A percentile compares a stretch with the other conserved stretches of the same genome.
Conservation (phyloP, 1,140 invertebrate species). For the Archivesica marissinica region DNA sequence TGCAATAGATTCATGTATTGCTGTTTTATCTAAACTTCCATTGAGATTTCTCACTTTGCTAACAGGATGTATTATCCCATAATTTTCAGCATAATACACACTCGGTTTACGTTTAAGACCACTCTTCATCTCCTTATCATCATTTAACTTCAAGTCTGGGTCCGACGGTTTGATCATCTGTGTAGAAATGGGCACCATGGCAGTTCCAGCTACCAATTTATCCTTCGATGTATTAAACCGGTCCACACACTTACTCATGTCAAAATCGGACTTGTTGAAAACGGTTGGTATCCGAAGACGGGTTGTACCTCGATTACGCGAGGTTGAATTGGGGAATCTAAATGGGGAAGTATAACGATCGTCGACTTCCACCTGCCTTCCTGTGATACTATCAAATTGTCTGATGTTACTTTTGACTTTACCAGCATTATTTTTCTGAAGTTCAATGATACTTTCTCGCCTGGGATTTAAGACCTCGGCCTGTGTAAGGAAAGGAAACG, state of each 20-base stretch:
- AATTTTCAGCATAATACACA: slow-evolving; percentile 63
- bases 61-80: neutral
- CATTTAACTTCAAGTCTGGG: slow-evolving; percentile 6
- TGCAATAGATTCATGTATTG: neutral
- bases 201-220: slow-evolving; percentile 61
- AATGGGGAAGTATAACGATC: slow-evolving; percentile 70
- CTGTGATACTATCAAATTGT: slow-evolving; percentile 66
- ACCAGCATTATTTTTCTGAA: slow-evolving; percentile 72
- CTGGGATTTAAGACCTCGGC: slow-evolving; percentile 71
- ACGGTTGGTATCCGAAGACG: slow-evolving; percentile 78
- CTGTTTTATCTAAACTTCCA: slow-evolving; percentile 17
- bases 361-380: slow-evolving; percentile 32
- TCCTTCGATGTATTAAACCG: slow-evolving; percentile 62
- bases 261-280: slow-evolving; percentile 72
- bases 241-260: slow-evolving; percentile 46
- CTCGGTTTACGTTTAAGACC: slow-evolving; percentile 64
- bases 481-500: slow-evolving; percentile 69
- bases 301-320: slow-evolving; percentile 69
- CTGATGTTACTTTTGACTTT: slow-evolving; percentile 71
- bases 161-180: slow-evolving; percentile 69
- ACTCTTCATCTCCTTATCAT: neutral
- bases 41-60: neutral
- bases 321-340: slow-evolving; percentile 71
- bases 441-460: slow-evolving; percentile 76
- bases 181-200: slow-evolving; percentile 70